phyloP scores from a whole-genome alignment of 2,888 invertebrate genomes.

The Noctua comes region DNA sequence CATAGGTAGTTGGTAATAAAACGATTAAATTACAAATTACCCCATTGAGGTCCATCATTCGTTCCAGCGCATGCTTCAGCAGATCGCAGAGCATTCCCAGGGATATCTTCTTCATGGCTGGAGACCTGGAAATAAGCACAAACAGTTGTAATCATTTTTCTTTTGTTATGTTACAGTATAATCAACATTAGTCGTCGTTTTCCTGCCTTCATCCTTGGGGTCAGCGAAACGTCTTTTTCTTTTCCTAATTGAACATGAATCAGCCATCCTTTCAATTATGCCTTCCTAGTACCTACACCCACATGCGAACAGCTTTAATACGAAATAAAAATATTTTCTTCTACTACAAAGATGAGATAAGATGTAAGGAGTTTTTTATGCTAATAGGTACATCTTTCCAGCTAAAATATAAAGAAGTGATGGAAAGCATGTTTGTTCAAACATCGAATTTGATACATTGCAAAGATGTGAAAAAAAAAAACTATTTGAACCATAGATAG shows the following conservation, averaged over 20 bases:
- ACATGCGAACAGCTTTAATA: not conserved
- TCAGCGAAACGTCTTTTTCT: not conserved
- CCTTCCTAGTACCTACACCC: not conserved
- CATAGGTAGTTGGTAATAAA: slow-evolving; percentile 32
- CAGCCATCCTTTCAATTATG: slow-evolving; percentile 7
- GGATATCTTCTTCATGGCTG: slow-evolving; percentile 93
- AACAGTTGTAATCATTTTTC: slow-evolving; percentile 20
- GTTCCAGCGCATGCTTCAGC: slow-evolving; percentile 94
- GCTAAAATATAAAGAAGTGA: not conserved
- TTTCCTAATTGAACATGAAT: not conserved
- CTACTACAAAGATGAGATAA: not conserved
- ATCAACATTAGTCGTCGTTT: not conserved
- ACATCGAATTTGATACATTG: not conserved
- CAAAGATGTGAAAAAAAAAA: not conserved
- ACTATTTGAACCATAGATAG: too few species aligned
- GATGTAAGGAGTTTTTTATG: not conserved
- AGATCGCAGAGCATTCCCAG: slow-evolving; percentile 94
- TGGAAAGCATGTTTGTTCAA: slow-evolving; percentile 5
- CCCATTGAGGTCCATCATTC: slow-evolving; percentile 95
- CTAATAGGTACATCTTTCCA: not conserved
- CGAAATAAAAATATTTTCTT: not conserved
- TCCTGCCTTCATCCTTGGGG: not conserved
- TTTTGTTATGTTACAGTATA: not conserved
- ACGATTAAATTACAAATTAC: slow-evolving; percentile 89
- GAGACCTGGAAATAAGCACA: slow-evolving; percentile 87